phyloP scores from a whole-genome alignment of 1,140 invertebrate species.

The Euura lappo region DNA sequence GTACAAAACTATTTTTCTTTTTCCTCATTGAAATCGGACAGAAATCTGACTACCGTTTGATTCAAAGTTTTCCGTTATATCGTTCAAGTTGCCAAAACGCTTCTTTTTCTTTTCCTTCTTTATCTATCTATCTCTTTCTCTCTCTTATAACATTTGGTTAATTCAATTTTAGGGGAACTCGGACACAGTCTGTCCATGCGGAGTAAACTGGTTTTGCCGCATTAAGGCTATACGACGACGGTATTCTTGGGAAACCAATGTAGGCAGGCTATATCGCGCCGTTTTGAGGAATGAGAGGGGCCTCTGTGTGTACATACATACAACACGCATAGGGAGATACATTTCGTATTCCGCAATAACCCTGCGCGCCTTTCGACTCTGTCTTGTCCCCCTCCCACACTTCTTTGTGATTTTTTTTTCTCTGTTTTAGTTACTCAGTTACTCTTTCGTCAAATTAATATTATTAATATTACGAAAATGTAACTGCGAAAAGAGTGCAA shows the following conservation, averaged over 20 bases:
- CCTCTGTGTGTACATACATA: neutral
- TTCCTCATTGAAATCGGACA: neutral
- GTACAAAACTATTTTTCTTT: neutral
- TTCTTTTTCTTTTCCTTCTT: neutral
- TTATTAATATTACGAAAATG: no score
- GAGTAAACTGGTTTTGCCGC: neutral
- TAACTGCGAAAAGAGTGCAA: no score
- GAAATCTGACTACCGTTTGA: no score
- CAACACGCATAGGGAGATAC: neutral
- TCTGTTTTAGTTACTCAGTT: no score
- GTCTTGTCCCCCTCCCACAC: neutral
- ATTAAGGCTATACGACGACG: neutral
- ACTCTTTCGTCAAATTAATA: no score
- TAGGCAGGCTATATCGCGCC: neutral
- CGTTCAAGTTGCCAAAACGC: no score
- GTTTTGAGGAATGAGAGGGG: neutral
- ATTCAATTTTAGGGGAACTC: no score
- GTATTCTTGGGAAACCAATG: neutral
- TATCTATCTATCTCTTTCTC: no score
- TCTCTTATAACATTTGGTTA: no score
- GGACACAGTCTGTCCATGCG: no score
- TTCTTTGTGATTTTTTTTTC: neutral
- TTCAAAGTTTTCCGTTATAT: no score
- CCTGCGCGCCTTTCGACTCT: neutral
- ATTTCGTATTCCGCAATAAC: conserved; percentile 4